Evolutionary conservation across 2,888 invertebrate genomes (phyloP).

Genomic region (Athalia rosae): DNA sequence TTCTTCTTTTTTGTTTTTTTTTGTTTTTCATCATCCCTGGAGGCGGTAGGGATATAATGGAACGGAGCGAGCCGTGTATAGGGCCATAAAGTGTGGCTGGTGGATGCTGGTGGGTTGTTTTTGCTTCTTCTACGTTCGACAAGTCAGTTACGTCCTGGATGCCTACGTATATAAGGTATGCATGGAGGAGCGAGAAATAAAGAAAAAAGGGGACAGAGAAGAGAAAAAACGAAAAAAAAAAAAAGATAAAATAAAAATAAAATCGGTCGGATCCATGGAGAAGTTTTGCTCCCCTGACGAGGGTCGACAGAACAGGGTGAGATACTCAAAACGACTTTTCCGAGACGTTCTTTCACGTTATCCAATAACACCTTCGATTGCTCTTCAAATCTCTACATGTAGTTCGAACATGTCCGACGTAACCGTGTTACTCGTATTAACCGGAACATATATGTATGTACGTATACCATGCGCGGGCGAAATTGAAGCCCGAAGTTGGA

Average conservation of each 20-base stretch:
- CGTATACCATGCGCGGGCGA: too few relatives aligned
- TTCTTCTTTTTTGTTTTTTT: not conserved
- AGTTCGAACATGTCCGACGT: too few relatives aligned
- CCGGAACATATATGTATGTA: too few relatives aligned
- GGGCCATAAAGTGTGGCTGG: not conserved
- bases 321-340: slow-evolving; percentile 10
- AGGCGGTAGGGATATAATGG: not conserved
- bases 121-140: not conserved
- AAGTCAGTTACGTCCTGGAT: slow-evolving; percentile 13
- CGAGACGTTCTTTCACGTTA: slow-evolving; percentile 8
- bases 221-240: too few relatives aligned
- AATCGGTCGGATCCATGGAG: not conserved
- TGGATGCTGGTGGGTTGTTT: slow-evolving; percentile 11
- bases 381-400: not conserved
- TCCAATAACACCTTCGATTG: not conserved
- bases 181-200: too few relatives aligned
- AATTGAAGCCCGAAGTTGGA: too few relatives aligned
- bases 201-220: not conserved
- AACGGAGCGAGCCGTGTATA: not conserved
- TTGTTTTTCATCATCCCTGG: not conserved
- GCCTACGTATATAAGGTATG: too few relatives aligned
- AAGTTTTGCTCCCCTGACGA: slow-evolving; percentile 15
- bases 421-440: too few relatives aligned
- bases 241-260: slow-evolving; percentile 6
- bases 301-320: not conserved